phyloP scores from a whole-genome alignment of 2,113 vertebrate genomes.

The Hystrix brachyura region DNA sequence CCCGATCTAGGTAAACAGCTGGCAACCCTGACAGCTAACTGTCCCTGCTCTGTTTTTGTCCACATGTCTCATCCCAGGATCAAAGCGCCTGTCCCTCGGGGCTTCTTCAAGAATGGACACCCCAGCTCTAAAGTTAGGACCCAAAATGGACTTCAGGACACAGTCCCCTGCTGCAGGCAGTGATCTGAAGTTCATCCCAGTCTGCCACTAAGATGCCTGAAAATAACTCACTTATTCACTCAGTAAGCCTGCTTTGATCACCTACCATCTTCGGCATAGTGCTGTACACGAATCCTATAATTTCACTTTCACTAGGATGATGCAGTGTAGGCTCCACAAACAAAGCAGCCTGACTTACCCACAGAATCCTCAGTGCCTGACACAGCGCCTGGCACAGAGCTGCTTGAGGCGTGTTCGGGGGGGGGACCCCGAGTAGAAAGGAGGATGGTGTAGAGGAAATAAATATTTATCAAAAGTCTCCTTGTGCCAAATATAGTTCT shows the following conservation, averaged over 20 bases:
- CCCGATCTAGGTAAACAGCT: background rate
- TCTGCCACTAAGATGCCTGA: background rate
- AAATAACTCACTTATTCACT: background rate
- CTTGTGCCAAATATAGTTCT: background rate
- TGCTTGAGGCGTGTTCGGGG: background rate
- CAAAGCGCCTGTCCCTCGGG: background rate
- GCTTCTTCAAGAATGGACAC: background rate
- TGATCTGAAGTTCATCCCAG: background rate
- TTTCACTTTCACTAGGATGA: accelerated
- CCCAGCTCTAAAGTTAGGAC: background rate
- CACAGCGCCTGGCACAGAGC: background rate
- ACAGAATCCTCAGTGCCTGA: background rate
- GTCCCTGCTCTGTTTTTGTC: background rate
- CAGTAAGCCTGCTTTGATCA: background rate
- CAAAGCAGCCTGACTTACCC: background rate
- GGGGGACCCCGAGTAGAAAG: background rate
- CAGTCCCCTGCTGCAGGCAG: too few species aligned
- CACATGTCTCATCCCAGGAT: background rate
- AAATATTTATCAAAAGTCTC: background rate
- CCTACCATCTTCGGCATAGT: too few species aligned
- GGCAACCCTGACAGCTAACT: background rate
- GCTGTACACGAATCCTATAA: too few species aligned
- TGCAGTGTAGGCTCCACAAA: background rate
- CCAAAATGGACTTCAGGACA: background rate
- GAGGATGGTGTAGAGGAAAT: background rate